Conservation (phyloP, 2,888 invertebrate genomes). For the Cerastoderma edule region DNA sequence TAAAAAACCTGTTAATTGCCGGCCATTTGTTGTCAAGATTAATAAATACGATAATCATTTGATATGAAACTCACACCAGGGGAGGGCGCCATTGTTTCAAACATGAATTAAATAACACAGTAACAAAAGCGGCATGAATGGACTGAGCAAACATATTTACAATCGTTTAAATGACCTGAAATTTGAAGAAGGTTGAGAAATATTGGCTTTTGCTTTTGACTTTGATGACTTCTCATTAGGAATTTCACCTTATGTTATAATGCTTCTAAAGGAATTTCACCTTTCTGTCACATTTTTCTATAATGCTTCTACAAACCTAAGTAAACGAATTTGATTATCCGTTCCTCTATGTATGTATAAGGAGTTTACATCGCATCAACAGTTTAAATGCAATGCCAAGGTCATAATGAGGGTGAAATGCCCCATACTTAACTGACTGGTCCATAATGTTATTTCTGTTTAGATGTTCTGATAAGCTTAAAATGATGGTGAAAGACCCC, state of each 20-base stretch:
- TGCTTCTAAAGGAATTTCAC: background rate
- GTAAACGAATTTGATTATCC: too few relatives aligned
- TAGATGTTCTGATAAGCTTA: too few relatives aligned
- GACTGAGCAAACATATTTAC: background rate
- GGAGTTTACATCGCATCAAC: too few relatives aligned
- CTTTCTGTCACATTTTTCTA: too few relatives aligned
- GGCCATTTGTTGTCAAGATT: slow-evolving; percentile 23
- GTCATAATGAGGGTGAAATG: too few relatives aligned
- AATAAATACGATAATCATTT: slow-evolving; percentile 36
- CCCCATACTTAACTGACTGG: too few relatives aligned
- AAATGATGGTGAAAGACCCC: too few relatives aligned
- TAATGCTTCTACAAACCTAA: too few relatives aligned
- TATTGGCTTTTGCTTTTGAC: background rate
- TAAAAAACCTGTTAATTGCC: slow-evolving; percentile 44
- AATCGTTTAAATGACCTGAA: background rate
- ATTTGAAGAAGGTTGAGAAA: too few relatives aligned
- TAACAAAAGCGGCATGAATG: background rate
- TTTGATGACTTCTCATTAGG: background rate
- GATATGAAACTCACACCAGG: slow-evolving; percentile 32
- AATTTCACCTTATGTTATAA: background rate
- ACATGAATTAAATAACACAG: slow-evolving; percentile 12
- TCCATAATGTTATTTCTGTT: too few relatives aligned
- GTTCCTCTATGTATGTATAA: too few relatives aligned
- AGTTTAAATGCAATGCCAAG: too few relatives aligned
- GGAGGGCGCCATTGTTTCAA: slow-evolving; percentile 12